Base-by-base conservation (phyloP, 2,113 vertebrate genomes). In the Entosphenus tridentatus region DNA sequence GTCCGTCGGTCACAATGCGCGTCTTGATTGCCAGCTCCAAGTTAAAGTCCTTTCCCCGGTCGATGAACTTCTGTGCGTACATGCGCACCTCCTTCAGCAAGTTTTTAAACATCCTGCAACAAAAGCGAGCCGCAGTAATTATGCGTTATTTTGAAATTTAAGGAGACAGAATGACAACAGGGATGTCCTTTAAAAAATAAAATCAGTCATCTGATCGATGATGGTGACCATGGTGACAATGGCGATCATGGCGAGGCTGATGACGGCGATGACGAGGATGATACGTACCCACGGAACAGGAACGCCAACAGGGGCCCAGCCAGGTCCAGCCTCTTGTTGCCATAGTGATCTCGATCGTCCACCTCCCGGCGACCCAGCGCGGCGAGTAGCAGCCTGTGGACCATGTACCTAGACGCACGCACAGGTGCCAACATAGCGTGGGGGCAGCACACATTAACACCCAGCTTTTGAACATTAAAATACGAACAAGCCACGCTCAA, bases 291-390 rank as follows among this genome's bases (percentile, higher is more conserved):
- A 79, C 93, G 81, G 76, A 98, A 98, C 18, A 98, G 81, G 75
- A 98, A 98, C 7, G 93, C 93, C 73, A 98, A 74, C 0, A 98
- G 76, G 0, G 93, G 93, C 13, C 93, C 93, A 2, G 92, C 93
- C n/a, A 98, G 85, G 80, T 98, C 93, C 78, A 98, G 78, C 72
- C 93, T 89, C 79, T 98, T 98, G 79, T 98, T 98, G 74, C 93
- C 93, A 57, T 98, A 96, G 75, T 98, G 92, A 92, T 96, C 93
- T 80, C 92, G 81, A 85, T 96, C 93, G 57, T 98, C 93, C 56
- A 96, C 80, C 75, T 98, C 93, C 74, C 92, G 81, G 74, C 92
- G 82, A 57, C 93, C 93, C 54, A 98, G 80, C 56, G 93, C 93
- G 10, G 93, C 87, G 10, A 98, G 79, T 72, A 98, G 81, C 69